phyloP scores from a whole-genome alignment of 2,113 vertebrate species.

The Sialia sialis region DNA sequence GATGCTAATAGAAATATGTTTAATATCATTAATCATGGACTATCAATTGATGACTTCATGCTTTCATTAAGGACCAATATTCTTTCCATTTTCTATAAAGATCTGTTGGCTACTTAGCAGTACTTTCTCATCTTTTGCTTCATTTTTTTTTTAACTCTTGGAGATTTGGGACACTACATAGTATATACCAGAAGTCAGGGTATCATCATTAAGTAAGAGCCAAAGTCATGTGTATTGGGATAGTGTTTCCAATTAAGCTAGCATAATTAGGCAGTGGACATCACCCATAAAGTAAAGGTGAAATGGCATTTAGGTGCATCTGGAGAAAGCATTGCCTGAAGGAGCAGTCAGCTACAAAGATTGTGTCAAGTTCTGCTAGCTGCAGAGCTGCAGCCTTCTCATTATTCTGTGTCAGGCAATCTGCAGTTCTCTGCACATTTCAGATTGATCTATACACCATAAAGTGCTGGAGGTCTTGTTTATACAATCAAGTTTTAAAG shows the following conservation, averaged over 20 bases:
- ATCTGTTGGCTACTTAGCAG: neutral
- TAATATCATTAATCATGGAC: neutral
- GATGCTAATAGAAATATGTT: neutral
- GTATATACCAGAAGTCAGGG: neutral
- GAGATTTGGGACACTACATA: neutral
- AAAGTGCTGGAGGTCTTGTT: neutral
- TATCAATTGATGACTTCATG: neutral
- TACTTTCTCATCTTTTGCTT: neutral
- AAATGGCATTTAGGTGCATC: neutral
- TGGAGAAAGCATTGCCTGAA: neutral
- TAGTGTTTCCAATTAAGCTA: neutral
- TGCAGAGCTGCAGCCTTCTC: neutral
- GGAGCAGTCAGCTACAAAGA: neutral
- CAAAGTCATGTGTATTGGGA: neutral
- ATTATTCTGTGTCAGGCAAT: neutral
- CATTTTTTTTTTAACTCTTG: neutral
- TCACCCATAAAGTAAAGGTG: neutral
- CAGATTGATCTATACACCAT: neutral
- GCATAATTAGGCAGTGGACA: neutral
- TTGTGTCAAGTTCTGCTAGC: neutral
- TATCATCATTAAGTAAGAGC: neutral
- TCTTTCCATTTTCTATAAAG: neutral
- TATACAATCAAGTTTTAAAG: neutral
- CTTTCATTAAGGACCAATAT: neutral
- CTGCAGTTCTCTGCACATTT: neutral